Base-by-base conservation (phyloP, 2,888 invertebrate genomes). In the Iselma pallidipennis region DNA sequence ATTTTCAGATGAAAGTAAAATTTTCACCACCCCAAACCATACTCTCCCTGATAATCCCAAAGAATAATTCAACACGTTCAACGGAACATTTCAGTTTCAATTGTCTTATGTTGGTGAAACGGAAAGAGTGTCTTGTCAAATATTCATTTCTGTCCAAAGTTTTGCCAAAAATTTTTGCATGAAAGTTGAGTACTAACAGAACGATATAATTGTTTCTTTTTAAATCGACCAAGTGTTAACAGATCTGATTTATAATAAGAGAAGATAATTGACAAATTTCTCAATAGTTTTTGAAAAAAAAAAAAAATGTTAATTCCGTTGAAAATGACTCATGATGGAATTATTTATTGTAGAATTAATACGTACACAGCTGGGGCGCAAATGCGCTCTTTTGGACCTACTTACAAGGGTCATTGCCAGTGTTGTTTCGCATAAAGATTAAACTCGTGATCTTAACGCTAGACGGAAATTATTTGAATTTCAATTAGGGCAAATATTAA, bases 1-100 rank as follows among this genome's bases (percentile, higher is more conserved):
- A 16, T 37, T 37, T 42, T 42, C 12, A 10, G 19, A 42, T 63
- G 67, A 68, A 68, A 68, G 67, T 70, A 63, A 55, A 66, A 66
- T 66, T 66, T 66, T 23, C 29, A 42, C 2, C 33, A 33, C n/a
- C 37, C 16, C n/a, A n/a, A n/a, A n/a, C n/a, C n/a, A n/a, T n/a
- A 37, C 16, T 9, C 37, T 19, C 23, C 14, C 25, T 50, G 12
- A 28, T 19, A 16, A 25, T 26, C 10, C 10, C 26, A 26, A 29
- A 29, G 28, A 50, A 50, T 50, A 50, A 50, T 50, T 50, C 31
- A 29, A 31, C 29, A 51, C 51, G 14, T 50, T 26, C 12, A 49
- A 25, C 25, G 26, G 51, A 21, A 12, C 29, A 19, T 31, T 12
- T 29, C 29, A 21, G 4, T 26, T 26, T 26, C 28, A 29, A 29